These are phyloP conservation scores for Amblyteles armatorius DNA, from an alignment of 2,888 invertebrate species.

Conservation along the genomic window DNA sequence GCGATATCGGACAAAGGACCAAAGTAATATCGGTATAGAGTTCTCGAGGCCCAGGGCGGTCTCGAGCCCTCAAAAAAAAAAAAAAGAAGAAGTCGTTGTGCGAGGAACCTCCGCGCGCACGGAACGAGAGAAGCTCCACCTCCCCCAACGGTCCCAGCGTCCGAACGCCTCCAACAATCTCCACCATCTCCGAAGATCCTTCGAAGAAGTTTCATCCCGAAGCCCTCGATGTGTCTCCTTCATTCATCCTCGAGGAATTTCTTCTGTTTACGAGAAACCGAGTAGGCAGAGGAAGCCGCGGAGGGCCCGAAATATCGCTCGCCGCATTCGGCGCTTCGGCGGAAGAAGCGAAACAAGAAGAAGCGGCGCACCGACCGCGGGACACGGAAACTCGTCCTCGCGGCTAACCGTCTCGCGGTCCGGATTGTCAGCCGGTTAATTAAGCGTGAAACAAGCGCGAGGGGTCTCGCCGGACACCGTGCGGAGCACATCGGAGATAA, in stretches of 20 bases:
- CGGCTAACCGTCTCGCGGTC: conserved; percentile 83
- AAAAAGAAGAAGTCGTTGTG: not conserved
- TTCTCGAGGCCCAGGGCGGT: conserved; percentile 53
- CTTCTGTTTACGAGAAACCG: conserved; percentile 79
- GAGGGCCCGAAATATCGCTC: conserved; percentile 34
- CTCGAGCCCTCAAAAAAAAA: conserved; percentile 8
- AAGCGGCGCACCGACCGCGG: not conserved
- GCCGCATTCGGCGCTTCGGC: not conserved
- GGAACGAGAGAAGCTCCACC: conserved; percentile 13
- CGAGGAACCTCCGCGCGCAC: not conserved
- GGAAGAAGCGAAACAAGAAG: not conserved
- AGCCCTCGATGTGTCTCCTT: conserved; percentile 68
- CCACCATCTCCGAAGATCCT: conserved; percentile 52
- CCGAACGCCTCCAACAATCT: conserved; percentile 3
- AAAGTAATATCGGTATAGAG: conserved; percentile 36
- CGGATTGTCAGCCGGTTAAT: conserved; percentile 84
- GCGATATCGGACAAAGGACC: conserved; percentile 52
- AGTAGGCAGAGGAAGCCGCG: conserved; percentile 70
- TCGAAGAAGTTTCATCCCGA: conserved; percentile 37
- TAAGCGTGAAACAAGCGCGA: conserved; percentile 84
- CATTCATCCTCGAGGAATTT: conserved; percentile 82
- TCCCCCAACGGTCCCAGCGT: conserved; percentile 54
- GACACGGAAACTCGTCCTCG: conserved; percentile 67
- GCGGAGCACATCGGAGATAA: conserved; percentile 35
- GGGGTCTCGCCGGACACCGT: conserved; percentile 75